phyloP scores from a whole-genome alignment of 2,888 invertebrate genomes.

The Drosophila borealis region DNA sequence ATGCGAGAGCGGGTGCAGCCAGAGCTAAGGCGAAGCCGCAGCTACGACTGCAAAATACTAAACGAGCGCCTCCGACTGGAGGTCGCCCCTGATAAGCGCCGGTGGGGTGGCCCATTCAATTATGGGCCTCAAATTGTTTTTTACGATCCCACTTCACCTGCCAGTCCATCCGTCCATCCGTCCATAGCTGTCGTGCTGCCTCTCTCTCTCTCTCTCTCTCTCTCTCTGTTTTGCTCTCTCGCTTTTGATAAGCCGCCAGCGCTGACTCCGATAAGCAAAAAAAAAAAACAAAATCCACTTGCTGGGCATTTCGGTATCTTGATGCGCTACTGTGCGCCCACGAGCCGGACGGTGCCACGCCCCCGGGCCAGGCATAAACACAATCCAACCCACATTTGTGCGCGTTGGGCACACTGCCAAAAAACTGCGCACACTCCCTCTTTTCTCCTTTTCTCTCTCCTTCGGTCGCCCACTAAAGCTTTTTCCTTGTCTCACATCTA shows the following conservation, averaged over 20 bases:
- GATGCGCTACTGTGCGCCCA: conserved; percentile 5
- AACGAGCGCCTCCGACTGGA: background rate
- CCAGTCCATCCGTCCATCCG: conserved; percentile 8
- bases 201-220: background rate
- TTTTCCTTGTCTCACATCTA: no score
- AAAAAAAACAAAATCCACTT: conserved; percentile 9
- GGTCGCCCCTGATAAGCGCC: conserved; percentile 24
- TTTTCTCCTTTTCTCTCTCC: no score
- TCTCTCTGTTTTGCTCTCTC: background rate
- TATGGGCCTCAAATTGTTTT: conserved; percentile 35
- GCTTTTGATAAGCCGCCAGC: conserved; percentile 1
- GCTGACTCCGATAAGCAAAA: conserved; percentile 29
- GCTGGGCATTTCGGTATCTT: conserved; percentile 21
- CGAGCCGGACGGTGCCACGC: background rate
- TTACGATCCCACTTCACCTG: conserved; percentile 21
- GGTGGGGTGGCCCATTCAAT: conserved; percentile 17
- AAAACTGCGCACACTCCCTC: no score
- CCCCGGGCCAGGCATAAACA: conserved; percentile 6
- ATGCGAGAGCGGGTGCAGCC: conserved; percentile 52
- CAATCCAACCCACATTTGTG: background rate
- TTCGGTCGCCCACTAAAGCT: no score
- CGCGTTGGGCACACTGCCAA: conserved; percentile 8
- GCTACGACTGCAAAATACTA: conserved; percentile 21
- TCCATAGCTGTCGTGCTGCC: background rate
- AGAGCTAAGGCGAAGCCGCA: conserved; percentile 20